Base-by-base conservation (phyloP, 1,140 invertebrate genomes). In the Coptotermes formosanus region DNA sequence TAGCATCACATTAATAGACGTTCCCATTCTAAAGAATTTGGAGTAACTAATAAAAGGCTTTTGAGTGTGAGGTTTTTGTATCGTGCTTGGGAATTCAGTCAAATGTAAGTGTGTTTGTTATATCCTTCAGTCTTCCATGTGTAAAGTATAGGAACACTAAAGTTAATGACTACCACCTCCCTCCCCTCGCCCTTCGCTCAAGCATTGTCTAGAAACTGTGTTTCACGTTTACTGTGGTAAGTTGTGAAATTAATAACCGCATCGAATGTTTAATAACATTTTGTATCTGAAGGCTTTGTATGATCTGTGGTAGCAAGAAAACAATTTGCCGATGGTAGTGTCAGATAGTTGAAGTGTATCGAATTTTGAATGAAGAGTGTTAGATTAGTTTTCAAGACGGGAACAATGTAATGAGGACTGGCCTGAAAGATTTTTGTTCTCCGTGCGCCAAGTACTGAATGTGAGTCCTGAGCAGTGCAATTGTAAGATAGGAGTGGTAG, bases 301-400 rank as follows among this genome's bases (percentile, higher is more conserved):
- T 75, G 25, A 75, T 11, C 64, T 30, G 7, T 30, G n/a, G 64
- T 25, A 14, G 64, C n/a, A 75, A 75, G 64, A 75, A 75, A 30
- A 25, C 25, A 75, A 75, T 75, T 75, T 75, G 64, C n/a, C 8
- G n/a, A 30, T 25, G 6, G n/a, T 30, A 30, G n/a, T 75, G 25
- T 75, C 30, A 75, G 64, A 2, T 75, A 75, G 25, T 75, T 75
- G 64, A 30, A 75, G 64, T 75, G 64, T n/a, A 75, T 75, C 64
- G 25, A 75, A 75, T 75, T n/a, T n/a, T 75, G 64, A 75, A 75
- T 75, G 64, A 75, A 75, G 64, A n/a, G 16, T 75, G 64, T 75
- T 75, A 75, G 64, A 75, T 75, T 75, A 14, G 9, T n/a, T 75
- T 75, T 75, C 64, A 75, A 30, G 64, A 30, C 64, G 14, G 25